Evolutionary conservation across 2,888 invertebrate genomes (phyloP).

Genomic region (Altica lythri): DNA sequence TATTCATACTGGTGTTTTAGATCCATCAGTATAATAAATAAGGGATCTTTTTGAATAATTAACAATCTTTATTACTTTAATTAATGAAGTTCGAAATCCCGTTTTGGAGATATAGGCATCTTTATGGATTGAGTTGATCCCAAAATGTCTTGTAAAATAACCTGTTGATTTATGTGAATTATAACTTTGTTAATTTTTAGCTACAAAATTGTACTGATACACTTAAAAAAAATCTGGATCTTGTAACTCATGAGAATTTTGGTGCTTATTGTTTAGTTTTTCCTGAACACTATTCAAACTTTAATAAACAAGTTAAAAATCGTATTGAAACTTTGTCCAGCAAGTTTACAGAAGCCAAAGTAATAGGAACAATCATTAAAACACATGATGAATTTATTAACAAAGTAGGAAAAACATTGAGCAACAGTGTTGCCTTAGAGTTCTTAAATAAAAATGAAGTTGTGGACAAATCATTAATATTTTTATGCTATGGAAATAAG

Average conservation of each 20-base stretch:
- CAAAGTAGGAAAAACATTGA: slow-evolving; percentile 54
- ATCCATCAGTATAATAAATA: no score
- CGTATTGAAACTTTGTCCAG: slow-evolving; percentile 61
- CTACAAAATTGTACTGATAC: slow-evolving; percentile 60
- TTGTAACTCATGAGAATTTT: slow-evolving; percentile 54
- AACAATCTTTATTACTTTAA: no score
- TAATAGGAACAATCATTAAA: slow-evolving; percentile 48
- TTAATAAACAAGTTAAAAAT: slow-evolving; percentile 63
- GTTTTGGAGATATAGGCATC: no score
- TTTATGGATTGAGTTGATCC: no score
- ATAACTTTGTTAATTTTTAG: slow-evolving; percentile 43
- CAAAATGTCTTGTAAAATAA: no score
- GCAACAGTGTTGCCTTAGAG: slow-evolving; percentile 52
- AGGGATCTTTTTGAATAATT: no score
- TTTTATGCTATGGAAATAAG: slow-evolving; percentile 63
- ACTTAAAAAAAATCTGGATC: slow-evolving; percentile 48
- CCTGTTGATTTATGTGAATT: slow-evolving; percentile 2
- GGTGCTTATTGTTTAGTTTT: slow-evolving; percentile 66
- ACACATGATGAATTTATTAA: slow-evolving; percentile 44
- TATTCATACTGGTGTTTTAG: no score
- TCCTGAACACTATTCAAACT: slow-evolving; percentile 60
- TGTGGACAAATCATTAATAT: slow-evolving; percentile 59
- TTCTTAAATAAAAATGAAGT: slow-evolving; percentile 54
- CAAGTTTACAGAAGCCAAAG: slow-evolving; percentile 55
- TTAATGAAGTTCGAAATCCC: no score